Evolutionary conservation across 53 echinoderm and acorn worm genomes (phyloP).

Genomic region (Astropecten irregularis): DNA sequence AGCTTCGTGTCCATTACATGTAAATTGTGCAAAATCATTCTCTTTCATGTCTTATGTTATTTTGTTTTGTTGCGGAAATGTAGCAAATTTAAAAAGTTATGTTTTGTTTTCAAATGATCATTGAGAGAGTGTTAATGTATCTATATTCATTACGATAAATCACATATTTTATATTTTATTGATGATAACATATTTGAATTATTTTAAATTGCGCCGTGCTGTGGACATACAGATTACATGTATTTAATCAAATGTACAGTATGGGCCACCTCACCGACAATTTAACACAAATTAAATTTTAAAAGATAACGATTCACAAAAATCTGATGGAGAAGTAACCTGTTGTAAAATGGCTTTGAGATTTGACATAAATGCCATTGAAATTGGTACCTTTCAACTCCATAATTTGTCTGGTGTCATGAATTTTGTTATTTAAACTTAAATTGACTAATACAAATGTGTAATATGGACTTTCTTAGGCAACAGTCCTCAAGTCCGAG

Average conservation of each 20-base stretch:
- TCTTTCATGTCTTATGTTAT: too few species aligned
- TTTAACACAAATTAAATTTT: not conserved
- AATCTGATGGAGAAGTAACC: not conserved
- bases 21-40: too few species aligned
- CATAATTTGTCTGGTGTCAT: not conserved
- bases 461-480: too few species aligned
- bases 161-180: constrained; percentile 55
- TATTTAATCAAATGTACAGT: constrained; percentile 30
- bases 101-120: too few species aligned
- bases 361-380: not conserved
- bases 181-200: constrained; percentile 15
- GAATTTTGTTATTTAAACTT: not conserved
- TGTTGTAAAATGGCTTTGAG: not conserved
- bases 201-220: constrained; percentile 47
- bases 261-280: not conserved
- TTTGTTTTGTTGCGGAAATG: too few species aligned
- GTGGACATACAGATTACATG: constrained; percentile 7
- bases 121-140: constrained; percentile 17
- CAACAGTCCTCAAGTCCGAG: too few species aligned
- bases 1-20: too few species aligned
- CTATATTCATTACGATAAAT: constrained; percentile 49
- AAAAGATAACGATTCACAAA: not conserved
- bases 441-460: not conserved
- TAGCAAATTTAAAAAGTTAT: too few species aligned
- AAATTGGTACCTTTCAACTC: not conserved